Base-by-base conservation (phyloP, 2,888 invertebrate genomes). In the Adineta ricciae region DNA sequence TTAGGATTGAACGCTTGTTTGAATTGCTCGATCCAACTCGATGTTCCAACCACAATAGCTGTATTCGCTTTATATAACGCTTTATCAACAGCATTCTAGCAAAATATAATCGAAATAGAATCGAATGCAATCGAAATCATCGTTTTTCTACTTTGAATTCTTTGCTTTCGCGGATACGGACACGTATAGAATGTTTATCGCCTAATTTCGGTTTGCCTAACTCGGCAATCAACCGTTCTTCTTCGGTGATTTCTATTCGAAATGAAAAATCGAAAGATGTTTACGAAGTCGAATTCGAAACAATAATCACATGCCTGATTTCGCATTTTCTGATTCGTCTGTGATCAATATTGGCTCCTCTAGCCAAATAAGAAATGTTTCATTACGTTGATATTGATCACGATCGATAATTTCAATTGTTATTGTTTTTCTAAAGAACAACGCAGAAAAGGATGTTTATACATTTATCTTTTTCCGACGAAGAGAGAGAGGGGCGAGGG, bases 11-110 rank as follows among this genome's bases (percentile, higher is more conserved):
- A 92, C 64, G 98, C 99, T 91, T 98, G 98, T 88, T 94, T 92
- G 90, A 99, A 99, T 91, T 99, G 99, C 89, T 99, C 99, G 90
- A 94, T 95, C 99, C 99, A 99, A 0, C 97, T 96, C n/a, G 96
- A 96, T 32, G 98, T 97, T 86, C 98, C 92, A 56, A 93, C 91
- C 85, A 97, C 93, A 87, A 97, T 93, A 32, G 97, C 73, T 82
- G 96, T 95, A 91, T 97, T 97, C 87, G 97, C 96, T 90, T 96
- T 94, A 92, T 97, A 96, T 88, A 99, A 95, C 91, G 99, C 93
- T 91, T 97, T 97, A 92, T 99, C 99, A 87, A 99, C 98, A 73
- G 96, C 96, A 90, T 95, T 96, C 95, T 96, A n/a, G n/a, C n/a
- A n/a, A n/a, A n/a, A n/a, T n/a, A n/a, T n/a, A n/a, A n/a, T n/a